Conservation (phyloP, 2,797 vertebrate genomes). For the Paratrypauchen microcephalus region DNA sequence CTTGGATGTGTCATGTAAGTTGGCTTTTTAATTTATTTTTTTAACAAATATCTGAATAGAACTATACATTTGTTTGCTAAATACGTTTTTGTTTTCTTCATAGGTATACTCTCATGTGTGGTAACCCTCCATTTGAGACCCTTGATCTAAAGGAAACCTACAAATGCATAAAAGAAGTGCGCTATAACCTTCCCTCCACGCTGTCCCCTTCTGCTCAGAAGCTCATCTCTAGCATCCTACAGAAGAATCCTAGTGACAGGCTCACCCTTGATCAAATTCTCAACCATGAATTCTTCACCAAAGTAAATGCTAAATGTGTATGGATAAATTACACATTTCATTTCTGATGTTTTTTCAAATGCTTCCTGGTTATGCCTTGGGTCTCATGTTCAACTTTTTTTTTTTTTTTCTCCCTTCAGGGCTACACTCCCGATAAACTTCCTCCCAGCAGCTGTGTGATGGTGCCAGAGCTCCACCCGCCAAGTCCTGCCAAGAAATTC, state of each 20-base stretch:
- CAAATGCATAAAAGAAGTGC: slow-evolving; percentile 95
- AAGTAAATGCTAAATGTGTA: slow-evolving; percentile 70
- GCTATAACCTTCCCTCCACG: slow-evolving; percentile 86
- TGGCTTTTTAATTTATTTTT: neutral
- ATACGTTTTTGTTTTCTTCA: slow-evolving; percentile 9
- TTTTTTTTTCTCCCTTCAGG: slow-evolving; percentile 66
- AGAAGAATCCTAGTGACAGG: slow-evolving; percentile 88
- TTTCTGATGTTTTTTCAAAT: neutral
- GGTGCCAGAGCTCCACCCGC: slow-evolving; percentile 91
- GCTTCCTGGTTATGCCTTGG: slow-evolving; percentile 6
- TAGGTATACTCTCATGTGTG: slow-evolving; percentile 96
- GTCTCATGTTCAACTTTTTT: slow-evolving; percentile 10
- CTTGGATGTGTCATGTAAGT: slow-evolving; percentile 94
- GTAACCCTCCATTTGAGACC: slow-evolving; percentile 95
- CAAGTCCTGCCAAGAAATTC: slow-evolving; percentile 91
- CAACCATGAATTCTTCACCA: slow-evolving; percentile 93
- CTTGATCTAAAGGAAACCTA: slow-evolving; percentile 97
- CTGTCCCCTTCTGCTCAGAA: slow-evolving; percentile 90
- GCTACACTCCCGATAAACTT: slow-evolving; percentile 92
- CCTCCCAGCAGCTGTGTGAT: slow-evolving; percentile 91
- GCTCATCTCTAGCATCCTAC: slow-evolving; percentile 87
- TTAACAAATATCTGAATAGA: no score
- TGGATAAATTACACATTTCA: neutral
- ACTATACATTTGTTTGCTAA: neutral
- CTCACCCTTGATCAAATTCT: slow-evolving; percentile 92